Evolutionary conservation across 2,888 invertebrate genomes (phyloP).

Genomic region (Apodemia mormo): DNA sequence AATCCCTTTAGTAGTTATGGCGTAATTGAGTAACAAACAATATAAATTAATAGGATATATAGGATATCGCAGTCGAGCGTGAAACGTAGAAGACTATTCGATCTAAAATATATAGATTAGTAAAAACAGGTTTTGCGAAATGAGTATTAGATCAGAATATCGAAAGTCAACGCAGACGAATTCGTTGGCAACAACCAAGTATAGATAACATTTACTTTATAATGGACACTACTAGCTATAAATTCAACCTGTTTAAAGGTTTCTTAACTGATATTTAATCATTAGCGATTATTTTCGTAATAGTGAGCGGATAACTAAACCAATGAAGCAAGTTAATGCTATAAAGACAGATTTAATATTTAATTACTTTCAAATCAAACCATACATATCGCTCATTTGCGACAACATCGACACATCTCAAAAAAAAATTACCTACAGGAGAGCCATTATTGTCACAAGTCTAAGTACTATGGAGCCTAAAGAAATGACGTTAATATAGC

Average conservation of each 20-base stretch:
- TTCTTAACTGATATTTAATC: constrained; percentile 1
- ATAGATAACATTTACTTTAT: background rate
- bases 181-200: background rate
- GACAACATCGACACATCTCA: too few relatives aligned
- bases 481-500: too few relatives aligned
- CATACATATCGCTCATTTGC: too few relatives aligned
- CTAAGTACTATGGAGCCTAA: too few relatives aligned
- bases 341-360: background rate
- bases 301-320: background rate
- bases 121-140: background rate
- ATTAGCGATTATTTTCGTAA: constrained; percentile 5
- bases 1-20: too few relatives aligned
- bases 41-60: too few relatives aligned
- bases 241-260: constrained; percentile 6
- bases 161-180: background rate
- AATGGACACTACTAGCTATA: background rate
- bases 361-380: background rate
- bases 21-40: too few relatives aligned
- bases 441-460: too few relatives aligned
- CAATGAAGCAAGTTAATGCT: background rate
- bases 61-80: too few relatives aligned
- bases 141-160: background rate
- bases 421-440: too few relatives aligned
- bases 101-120: too few relatives aligned
- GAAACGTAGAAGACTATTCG: too few relatives aligned